Base-by-base conservation (phyloP, 1,140 invertebrate genomes). In the Chymomyza costata region DNA sequence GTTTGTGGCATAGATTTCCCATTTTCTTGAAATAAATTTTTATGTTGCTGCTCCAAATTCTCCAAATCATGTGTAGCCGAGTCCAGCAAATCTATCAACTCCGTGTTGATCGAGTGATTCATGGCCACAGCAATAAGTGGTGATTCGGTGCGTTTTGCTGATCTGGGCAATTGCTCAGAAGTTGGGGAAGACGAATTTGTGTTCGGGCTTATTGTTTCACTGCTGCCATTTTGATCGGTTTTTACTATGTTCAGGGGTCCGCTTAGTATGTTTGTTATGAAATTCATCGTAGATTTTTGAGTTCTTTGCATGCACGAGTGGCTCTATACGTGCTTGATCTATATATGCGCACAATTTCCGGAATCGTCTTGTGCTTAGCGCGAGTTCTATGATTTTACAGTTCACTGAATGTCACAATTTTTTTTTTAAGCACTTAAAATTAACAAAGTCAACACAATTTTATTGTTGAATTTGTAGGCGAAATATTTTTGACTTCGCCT, bases 231-330 rank as follows among this genome's bases (percentile, higher is more conserved):
- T 31, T 6, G n/a, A 31, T 47, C 39, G 38, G 41, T 37, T 16
- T n/a, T 8, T 11, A 53, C 39, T 32, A 65, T 53, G 52, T 73
- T 84, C n/a, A 58, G 58, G 21, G 82, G 73, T 32, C 73, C 59
- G 40, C 76, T 84, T 15, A 84, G 76, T 6, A 84, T 47, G 45
- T 76, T 80, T 10, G 82, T 57, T 51, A 84, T 40, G 34, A 84
- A 84, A 55, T 84, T 61, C 82, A 84, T 84, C 14, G 18, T 11
- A 13, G 6, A 48, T 37, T 49, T 11, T 35, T 30, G 14, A n/a
- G 18, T 16, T 28, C 25, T 35, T 37, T 65, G 44, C 50, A 74
- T 61, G 62, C 66, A 66, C 71, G 67, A 71, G 66, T 78, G 18
- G 52, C 15, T 25, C 8, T 8, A 25, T 5, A 8, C 41, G 30